Percentiles rank a stretch among this genome's conserved stretches.
Evolutionary conservation across 2,113 vertebrate species (phyloP).

Genomic region (Corydoras sp.): DNA sequence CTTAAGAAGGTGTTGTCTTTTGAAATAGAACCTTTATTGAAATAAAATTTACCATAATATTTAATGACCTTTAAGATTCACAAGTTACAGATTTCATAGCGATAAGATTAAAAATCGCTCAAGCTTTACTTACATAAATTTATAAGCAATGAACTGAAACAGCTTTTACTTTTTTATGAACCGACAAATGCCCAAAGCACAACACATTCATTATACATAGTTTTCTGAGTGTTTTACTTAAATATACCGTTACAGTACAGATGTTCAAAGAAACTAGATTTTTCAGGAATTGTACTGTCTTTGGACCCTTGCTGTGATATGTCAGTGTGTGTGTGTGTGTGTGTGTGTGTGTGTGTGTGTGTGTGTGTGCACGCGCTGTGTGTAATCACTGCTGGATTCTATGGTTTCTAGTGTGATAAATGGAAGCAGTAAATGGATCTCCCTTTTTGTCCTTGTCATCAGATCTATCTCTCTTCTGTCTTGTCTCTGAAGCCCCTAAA

Average conservation of each 20-base stretch:
- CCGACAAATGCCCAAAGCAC: slow-evolving; percentile 13
- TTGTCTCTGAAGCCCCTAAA: neutral
- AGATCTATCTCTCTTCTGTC: slow-evolving; percentile 31
- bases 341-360: slow-evolving; percentile 17
- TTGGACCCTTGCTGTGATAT: slow-evolving; percentile 23
- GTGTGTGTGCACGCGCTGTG: no score
- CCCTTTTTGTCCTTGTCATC: slow-evolving; percentile 44
- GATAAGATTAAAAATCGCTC: slow-evolving; percentile 39
- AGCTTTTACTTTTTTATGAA: slow-evolving; percentile 19
- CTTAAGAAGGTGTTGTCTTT: no score
- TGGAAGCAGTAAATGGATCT: slow-evolving; percentile 42
- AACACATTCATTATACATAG: neutral
- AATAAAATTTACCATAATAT: neutral
- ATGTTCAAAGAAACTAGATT: neutral
- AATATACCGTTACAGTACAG: neutral
- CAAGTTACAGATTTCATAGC: slow-evolving; percentile 24
- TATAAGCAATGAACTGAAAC: slow-evolving; percentile 25
- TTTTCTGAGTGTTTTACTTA: neutral
- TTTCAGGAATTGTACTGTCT: slow-evolving; percentile 15
- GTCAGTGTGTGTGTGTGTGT: neutral
- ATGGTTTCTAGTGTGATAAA: slow-evolving; percentile 42
- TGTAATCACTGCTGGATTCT: slow-evolving; percentile 28
- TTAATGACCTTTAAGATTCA: no score
- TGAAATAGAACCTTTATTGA: slow-evolving; percentile 23
- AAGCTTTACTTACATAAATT: slow-evolving; percentile 34